Conservation (phyloP, 2,113 vertebrate genomes). For the Platysteira castanea region DNA sequence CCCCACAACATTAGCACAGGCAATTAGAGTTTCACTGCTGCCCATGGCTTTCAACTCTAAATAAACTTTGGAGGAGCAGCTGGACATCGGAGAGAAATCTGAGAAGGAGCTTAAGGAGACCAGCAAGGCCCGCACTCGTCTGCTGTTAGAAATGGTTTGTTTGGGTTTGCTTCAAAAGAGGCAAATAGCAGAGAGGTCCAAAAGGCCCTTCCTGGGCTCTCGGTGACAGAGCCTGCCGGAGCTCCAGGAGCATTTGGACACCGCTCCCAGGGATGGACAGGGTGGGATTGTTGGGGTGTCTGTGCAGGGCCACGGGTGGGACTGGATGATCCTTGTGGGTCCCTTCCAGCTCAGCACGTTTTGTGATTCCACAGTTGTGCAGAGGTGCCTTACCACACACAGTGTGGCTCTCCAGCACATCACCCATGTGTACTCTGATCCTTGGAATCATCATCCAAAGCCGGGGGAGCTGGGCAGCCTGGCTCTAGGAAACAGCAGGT, state of each 20-base stretch:
- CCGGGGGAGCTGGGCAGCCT: neutral
- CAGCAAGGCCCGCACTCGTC: neutral
- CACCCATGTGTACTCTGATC: neutral
- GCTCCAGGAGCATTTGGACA: neutral
- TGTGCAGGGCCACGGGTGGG: neutral
- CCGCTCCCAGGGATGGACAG: neutral
- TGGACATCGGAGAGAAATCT: neutral
- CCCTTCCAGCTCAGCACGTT: neutral
- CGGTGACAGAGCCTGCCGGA: neutral
- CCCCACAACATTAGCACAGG: neutral
- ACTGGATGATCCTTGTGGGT: neutral
- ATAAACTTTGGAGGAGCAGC: neutral
- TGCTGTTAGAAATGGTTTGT: neutral
- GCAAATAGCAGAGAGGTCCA: neutral
- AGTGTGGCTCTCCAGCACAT: neutral
- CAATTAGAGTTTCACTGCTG: neutral
- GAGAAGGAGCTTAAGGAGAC: neutral
- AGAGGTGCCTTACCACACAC: accelerated
- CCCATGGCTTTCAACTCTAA: neutral
- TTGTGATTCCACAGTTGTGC: accelerated
- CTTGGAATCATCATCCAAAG: neutral
- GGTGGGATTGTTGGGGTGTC: neutral
- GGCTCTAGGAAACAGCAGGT: neutral
- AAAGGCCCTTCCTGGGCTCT: neutral
- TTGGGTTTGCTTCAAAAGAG: neutral